Evolutionary conservation across 2,888 invertebrate genomes (phyloP), one percentile per base, ranked within the genome.

Genomic region (Deroplatys truncata): DNA sequence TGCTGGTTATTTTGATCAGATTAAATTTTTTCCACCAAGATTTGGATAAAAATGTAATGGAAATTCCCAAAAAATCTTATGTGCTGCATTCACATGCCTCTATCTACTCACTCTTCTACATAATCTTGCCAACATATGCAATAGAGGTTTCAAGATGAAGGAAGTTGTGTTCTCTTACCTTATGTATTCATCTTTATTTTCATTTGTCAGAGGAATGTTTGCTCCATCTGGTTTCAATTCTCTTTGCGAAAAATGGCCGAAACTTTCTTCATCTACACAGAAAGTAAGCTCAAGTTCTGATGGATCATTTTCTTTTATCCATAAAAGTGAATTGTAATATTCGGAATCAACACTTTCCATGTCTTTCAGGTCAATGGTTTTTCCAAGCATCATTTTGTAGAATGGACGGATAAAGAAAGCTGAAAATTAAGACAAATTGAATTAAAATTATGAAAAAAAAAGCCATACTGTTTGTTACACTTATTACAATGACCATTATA

Each of bases 261-360:
- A 97, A 91, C 98, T 98, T 93, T 99, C 99, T 93, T 99, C 99
- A 93, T 99, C 99, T 9, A 99, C 97, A 82, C 98, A 97, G 94
- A 99, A 99, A 56, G 98, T 98, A 89, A 99, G 95, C 93, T 98
- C 98, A 92, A 99, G 94, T 92, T 98, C 98, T 25, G 97, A 97
- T 0, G 99, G 99, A 93, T 99, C 99, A 93, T 99, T 99, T 92
- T 99, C 99, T 94, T 96, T 94, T 82, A 94, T 94, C 98, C 98
- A 99, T 93, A 98, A 95, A 89, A 99, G 94, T 0, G 99, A 99
- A 94, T 99, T 99, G 94, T 98, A 99, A 94, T 99, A 99, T 94
- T 99, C 99, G 4, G 98, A 97, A 94, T 99, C 99, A 25, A 99
- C 99, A 9, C 98, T 98, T 94, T 99, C 99, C 99, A 99, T 99